Percentiles rank a stretch among this genome's conserved stretches.
phyloP scores from a whole-genome alignment of 2,797 vertebrate species.

The Clamator glandarius region DNA sequence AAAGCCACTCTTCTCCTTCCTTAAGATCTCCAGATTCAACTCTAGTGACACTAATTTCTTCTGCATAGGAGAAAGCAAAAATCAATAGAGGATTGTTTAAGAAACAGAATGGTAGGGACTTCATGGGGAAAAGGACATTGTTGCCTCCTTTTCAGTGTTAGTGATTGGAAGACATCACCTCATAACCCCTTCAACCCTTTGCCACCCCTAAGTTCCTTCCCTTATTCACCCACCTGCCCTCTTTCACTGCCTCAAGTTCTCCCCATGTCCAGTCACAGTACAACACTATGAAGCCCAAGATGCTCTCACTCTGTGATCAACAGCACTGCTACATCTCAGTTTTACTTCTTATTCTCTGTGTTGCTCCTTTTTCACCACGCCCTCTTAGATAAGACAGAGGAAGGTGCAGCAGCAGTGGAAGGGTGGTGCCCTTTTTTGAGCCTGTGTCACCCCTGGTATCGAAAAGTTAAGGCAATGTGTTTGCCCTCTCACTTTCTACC shows the following conservation, averaged over 20 bases:
- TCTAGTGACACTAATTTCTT: neutral
- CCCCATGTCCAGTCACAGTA: neutral
- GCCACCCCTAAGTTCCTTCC: neutral
- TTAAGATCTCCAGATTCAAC: neutral
- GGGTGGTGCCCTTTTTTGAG: neutral
- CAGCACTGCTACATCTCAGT: neutral
- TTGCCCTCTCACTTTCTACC: neutral
- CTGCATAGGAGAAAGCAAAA: neutral
- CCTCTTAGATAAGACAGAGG: neutral
- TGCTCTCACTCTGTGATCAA: neutral
- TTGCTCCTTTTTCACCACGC: neutral
- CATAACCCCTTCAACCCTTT: rapidly evolving
- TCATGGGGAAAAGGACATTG: neutral
- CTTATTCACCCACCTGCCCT: neutral
- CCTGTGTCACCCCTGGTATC: neutral
- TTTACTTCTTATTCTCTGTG: neutral
- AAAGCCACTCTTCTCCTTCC: neutral
- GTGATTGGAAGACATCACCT: neutral
- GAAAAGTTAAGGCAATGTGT: neutral
- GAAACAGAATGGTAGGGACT: neutral
- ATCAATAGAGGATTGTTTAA: neutral
- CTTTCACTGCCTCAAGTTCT: neutral
- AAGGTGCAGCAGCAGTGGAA: neutral
- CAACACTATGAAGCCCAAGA: neutral
- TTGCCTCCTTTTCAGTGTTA: neutral